Evolutionary conservation across 2,797 vertebrate genomes (phyloP).

Genomic region (Hirundo rustica): DNA sequence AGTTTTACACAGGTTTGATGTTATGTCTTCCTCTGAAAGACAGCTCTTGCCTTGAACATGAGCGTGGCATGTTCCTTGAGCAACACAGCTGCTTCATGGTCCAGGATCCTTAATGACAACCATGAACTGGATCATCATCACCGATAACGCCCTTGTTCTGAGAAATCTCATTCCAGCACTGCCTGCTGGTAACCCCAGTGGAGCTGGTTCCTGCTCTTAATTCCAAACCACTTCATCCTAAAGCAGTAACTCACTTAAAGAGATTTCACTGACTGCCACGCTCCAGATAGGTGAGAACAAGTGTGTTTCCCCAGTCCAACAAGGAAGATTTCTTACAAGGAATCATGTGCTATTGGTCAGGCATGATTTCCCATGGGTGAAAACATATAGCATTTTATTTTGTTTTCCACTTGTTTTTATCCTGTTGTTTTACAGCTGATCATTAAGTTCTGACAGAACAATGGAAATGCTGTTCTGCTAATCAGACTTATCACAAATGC

Average conservation of each 20-base stretch:
- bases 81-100: neutral
- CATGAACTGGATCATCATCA: neutral
- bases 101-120: neutral
- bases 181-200: neutral
- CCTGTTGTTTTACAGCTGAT: neutral
- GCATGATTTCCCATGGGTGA: neutral
- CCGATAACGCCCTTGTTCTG: neutral
- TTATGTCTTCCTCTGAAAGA: neutral
- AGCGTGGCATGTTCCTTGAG: neutral
- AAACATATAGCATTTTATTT: neutral
- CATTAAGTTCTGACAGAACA: neutral
- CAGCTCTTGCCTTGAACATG: neutral
- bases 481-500: neutral
- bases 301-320: neutral
- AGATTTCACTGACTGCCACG: rapidly evolving
- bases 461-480: neutral
- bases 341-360: neutral
- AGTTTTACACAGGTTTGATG: neutral
- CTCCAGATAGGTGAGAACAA: neutral
- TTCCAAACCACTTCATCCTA: neutral
- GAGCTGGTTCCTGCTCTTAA: neutral
- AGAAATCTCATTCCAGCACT: neutral
- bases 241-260: neutral
- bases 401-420: neutral
- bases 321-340: neutral